Percentiles rank a stretch among this genome's conserved stretches.
Conservation (phyloP, 2,797 vertebrate genomes). For the Smutsia temminckii region DNA sequence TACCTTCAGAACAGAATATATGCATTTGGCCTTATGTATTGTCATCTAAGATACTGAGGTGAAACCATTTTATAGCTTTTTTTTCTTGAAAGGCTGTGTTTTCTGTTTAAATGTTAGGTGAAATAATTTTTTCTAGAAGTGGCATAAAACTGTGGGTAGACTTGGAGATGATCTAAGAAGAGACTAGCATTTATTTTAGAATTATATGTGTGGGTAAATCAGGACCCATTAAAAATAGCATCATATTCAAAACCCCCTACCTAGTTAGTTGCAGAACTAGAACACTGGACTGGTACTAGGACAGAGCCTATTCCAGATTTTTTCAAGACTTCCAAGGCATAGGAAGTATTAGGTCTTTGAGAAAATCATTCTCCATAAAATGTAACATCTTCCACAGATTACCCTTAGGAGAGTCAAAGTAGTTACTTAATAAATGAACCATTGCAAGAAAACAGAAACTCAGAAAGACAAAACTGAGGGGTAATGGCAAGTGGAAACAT, state of each 20-base stretch:
- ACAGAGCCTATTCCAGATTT: not conserved
- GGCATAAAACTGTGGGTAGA: not conserved
- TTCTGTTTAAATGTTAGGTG: constrained; percentile 43
- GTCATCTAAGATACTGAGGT: not conserved
- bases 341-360: not conserved
- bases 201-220: not conserved
- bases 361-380: not conserved
- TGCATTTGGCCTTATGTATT: not conserved
- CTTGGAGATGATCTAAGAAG: not conserved
- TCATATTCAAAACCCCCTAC: not conserved
- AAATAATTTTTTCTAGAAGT: not conserved
- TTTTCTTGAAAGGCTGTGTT: not conserved
- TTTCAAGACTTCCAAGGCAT: not conserved
- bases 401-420: not conserved
- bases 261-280: not conserved
- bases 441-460: not conserved
- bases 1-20: not conserved
- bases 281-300: not conserved
- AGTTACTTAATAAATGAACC: not conserved
- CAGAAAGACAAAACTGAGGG: not conserved
- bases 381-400: not conserved
- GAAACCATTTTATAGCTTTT: not conserved
- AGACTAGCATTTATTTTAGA: not conserved
- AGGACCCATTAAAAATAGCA: not conserved
- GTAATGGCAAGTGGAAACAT: not conserved